Percentiles rank a stretch among this genome's conserved stretches.
Evolutionary conservation across 2,888 invertebrate species (phyloP).

Genomic region (Syrista parreyssii): DNA sequence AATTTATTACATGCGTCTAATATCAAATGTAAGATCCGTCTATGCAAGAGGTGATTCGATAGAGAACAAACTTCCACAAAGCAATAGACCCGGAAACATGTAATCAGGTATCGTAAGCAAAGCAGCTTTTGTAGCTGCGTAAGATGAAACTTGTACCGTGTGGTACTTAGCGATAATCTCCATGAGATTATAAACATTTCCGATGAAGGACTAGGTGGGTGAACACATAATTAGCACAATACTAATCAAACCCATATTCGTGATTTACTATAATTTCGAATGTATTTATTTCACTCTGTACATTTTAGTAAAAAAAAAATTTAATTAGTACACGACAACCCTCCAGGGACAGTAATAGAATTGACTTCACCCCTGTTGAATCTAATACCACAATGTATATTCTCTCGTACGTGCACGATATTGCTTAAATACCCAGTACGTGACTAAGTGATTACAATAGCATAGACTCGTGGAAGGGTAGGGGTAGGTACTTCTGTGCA

Average conservation of each 20-base stretch:
- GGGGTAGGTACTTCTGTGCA: neutral
- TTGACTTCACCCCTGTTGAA: conserved; percentile 11
- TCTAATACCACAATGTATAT: conserved; percentile 1
- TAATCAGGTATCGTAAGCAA: neutral
- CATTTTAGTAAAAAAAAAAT: neutral
- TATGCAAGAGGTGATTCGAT: neutral
- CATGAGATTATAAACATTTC: neutral
- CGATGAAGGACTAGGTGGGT: neutral
- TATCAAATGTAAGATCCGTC: neutral
- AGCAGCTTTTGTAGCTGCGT: neutral
- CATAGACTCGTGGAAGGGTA: neutral
- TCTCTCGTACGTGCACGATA: conserved; percentile 25
- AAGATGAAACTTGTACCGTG: neutral
- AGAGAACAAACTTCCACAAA: neutral
- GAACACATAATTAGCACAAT: neutral
- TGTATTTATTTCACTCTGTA: neutral
- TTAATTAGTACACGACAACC: neutral
- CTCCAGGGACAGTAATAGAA: neutral
- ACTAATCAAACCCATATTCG: neutral
- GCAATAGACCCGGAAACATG: neutral
- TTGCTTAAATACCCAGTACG: conserved; percentile 36
- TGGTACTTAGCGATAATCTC: neutral
- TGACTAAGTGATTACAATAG: conserved; percentile 36
- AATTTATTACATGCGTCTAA: neutral
- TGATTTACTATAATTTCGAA: neutral